These are phyloP conservation scores for Tiaroga cobitis DNA, from an alignment of 2,797 vertebrate species.

Conservation along the genomic window DNA sequence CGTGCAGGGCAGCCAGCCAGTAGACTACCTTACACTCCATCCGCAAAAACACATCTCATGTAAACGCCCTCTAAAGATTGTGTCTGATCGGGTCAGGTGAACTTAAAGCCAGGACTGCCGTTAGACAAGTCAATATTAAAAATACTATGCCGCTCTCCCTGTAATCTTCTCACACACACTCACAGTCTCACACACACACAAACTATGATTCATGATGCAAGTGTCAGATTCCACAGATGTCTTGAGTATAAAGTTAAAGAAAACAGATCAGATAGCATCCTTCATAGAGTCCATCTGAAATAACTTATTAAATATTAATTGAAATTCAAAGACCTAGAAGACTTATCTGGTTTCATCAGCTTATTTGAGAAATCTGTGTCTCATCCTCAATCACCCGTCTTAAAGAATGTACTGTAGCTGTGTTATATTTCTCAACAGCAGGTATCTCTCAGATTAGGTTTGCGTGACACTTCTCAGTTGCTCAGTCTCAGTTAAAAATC, in stretches of 20 bases:
- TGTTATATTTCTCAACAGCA: constrained; percentile 35
- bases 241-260: constrained; percentile 66
- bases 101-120: too few species aligned
- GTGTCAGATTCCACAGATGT: constrained; percentile 76
- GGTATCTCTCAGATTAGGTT: constrained; percentile 34
- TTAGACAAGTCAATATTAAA: too few species aligned
- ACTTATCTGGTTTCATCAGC: constrained; percentile 64
- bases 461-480: constrained; percentile 16
- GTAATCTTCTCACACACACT: constrained; percentile 35
- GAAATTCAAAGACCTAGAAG: constrained; percentile 43
- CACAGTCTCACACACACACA: too few species aligned
- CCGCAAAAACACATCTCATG: too few species aligned
- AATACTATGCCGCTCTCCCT: constrained; percentile 24
- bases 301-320: constrained; percentile 54
- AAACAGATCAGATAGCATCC: constrained; percentile 69
- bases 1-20: too few species aligned
- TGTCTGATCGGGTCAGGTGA: too few species aligned
- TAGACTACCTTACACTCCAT: too few species aligned
- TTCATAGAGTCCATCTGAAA: constrained; percentile 55
- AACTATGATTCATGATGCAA: constrained; percentile 46
- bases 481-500: constrained; percentile 59
- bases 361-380: constrained; percentile 74
- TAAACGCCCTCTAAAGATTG: too few species aligned
- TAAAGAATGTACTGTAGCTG: constrained; percentile 7
- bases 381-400: constrained; percentile 58